Evolutionary conservation across 2,888 invertebrate species (phyloP).

Genomic region (Caenorhabditis sulstoni): DNA sequence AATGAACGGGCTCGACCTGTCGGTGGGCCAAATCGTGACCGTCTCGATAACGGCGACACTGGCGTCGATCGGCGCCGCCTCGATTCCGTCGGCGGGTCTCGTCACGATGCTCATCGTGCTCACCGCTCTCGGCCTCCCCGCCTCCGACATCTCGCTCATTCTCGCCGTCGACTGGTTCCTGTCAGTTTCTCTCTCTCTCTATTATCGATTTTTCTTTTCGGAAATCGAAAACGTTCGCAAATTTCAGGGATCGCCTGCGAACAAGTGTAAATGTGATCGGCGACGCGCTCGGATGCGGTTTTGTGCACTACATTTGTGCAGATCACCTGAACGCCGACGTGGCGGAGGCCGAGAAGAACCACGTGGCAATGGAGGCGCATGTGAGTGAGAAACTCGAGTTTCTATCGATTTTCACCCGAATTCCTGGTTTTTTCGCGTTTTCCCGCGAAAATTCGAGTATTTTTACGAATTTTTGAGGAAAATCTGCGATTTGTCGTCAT

Average conservation of each 20-base stretch:
- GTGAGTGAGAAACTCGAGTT: no score
- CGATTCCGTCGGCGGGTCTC: slow-evolving; percentile 84
- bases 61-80: slow-evolving; percentile 97
- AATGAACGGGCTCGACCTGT: slow-evolving; percentile 89
- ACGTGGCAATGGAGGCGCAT: slow-evolving; percentile 54
- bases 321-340: slow-evolving; percentile 63
- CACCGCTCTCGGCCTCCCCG: slow-evolving; percentile 82
- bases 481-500: background rate
- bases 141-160: slow-evolving; percentile 82
- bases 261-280: slow-evolving; percentile 92
- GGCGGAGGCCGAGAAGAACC: slow-evolving; percentile 51
- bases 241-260: slow-evolving; percentile 85
- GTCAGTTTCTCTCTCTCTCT: slow-evolving; percentile 80
- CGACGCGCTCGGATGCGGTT: slow-evolving; percentile 93
- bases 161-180: slow-evolving; percentile 83
- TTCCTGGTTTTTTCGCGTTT: no score
- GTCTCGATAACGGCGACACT: slow-evolving; percentile 94
- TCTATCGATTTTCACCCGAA: no score
- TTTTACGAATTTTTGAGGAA: background rate
- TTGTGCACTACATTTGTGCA: slow-evolving; percentile 84
- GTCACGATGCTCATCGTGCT: slow-evolving; percentile 82
- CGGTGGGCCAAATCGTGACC: slow-evolving; percentile 89
- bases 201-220: no score
- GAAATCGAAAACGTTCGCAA: no score
- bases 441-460: background rate